phyloP scores from a whole-genome alignment of 2,888 invertebrate genomes.

The Harpalus rubripes region DNA sequence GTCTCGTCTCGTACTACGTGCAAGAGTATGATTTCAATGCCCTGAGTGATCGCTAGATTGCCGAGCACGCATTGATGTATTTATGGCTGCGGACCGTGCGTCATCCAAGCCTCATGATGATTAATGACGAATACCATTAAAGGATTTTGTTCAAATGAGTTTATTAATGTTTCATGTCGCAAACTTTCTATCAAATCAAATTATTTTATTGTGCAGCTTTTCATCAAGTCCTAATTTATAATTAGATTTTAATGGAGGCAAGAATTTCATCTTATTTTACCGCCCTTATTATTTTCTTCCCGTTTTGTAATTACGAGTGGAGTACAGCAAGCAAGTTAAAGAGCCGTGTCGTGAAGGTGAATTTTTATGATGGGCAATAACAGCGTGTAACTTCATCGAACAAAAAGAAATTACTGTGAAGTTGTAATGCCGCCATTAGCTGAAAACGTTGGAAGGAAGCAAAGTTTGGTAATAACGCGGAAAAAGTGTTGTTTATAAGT shows the following conservation, averaged over 20 bases:
- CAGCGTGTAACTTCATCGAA: conserved; percentile 31
- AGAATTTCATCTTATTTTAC: not conserved
- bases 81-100: not conserved
- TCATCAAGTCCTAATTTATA: conserved; percentile 18
- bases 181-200: conserved; percentile 13
- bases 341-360: not conserved
- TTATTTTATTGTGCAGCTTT: conserved; percentile 5
- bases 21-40: not conserved
- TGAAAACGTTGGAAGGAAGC: not conserved
- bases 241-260: conserved; percentile 13
- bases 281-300: conserved; percentile 15
- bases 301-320: conserved; percentile 10
- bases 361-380: conserved; percentile 31
- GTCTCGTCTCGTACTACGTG: too few species aligned
- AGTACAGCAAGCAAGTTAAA: too few species aligned
- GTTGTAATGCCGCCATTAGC: conserved; percentile 35
- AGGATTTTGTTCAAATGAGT: conserved; percentile 35
- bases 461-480: conserved; percentile 34
- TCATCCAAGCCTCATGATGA: not conserved
- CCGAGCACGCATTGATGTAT: conserved; percentile 15
- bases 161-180: conserved; percentile 27
- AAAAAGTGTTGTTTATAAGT: conserved; percentile 31
- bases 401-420: conserved; percentile 36
- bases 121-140: conserved; percentile 38
- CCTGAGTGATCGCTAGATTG: conserved; percentile 2